phyloP scores from a whole-genome alignment of 1,140 invertebrate genomes.

The Drosophila arizonae region DNA sequence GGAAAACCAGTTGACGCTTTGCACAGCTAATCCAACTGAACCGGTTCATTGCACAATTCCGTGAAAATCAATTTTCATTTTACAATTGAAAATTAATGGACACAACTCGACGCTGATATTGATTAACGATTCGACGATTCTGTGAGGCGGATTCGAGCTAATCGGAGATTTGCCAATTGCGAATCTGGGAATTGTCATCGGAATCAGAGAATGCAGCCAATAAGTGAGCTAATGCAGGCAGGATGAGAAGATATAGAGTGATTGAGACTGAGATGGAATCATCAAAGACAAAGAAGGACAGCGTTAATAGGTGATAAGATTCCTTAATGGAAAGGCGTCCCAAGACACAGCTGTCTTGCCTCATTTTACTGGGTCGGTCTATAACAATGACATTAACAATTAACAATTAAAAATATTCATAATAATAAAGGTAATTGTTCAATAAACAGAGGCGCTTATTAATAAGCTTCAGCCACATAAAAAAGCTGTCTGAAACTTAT shows the following conservation, averaged over 20 bases:
- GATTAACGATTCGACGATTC: constrained; percentile 50
- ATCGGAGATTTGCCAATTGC: constrained; percentile 19
- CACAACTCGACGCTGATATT: constrained; percentile 63
- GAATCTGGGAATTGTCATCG: too few relatives aligned
- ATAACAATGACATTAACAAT: constrained; percentile 78
- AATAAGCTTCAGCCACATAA: constrained; percentile 69
- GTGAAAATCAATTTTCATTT: constrained; percentile 61
- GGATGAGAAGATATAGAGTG: too few relatives aligned
- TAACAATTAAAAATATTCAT: constrained; percentile 81
- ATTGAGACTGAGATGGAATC: background rate
- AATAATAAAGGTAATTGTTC: constrained; percentile 79
- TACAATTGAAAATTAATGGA: constrained; percentile 76
- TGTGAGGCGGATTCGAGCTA: constrained; percentile 16
- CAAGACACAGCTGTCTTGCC: constrained; percentile 37
- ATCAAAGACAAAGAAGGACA: background rate
- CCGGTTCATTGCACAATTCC: constrained; percentile 72
- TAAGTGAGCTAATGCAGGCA: too few relatives aligned
- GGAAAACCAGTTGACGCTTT: constrained; percentile 23
- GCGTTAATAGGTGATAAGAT: constrained; percentile 14
- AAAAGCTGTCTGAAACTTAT: constrained; percentile 73
- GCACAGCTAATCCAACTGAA: constrained; percentile 21
- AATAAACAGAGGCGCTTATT: constrained; percentile 72
- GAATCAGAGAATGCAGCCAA: too few relatives aligned
- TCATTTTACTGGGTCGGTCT: constrained; percentile 48
- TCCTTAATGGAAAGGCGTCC: constrained; percentile 18